These are phyloP conservation scores for Phengaris arion DNA, from an alignment of 2,888 invertebrate genomes.

Conservation along the genomic window DNA sequence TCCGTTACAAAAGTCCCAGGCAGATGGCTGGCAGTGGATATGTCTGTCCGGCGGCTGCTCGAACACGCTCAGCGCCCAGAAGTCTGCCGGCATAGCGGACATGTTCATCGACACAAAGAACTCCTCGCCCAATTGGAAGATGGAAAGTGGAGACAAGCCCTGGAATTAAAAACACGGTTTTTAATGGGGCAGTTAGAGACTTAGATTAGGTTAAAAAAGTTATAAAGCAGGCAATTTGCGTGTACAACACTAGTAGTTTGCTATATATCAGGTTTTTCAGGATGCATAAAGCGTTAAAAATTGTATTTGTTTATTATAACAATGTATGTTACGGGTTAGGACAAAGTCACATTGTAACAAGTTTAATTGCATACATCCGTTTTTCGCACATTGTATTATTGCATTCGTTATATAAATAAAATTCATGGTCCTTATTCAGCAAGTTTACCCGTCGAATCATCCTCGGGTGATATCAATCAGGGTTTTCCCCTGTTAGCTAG, in stretches of 20 bases:
- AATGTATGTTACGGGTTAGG: not conserved
- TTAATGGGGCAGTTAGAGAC: too few species aligned
- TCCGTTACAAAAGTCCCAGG: constrained; percentile 96
- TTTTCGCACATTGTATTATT: not conserved
- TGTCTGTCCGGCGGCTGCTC: constrained; percentile 88
- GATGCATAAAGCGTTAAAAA: not conserved
- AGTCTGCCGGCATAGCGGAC: constrained; percentile 90
- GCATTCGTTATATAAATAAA: not conserved
- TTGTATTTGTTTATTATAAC: not conserved
- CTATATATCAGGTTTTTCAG: not conserved
- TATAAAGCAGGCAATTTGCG: too few species aligned
- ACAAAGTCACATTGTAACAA: not conserved
- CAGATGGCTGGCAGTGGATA: constrained; percentile 92
- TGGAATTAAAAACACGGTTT: constrained; percentile 52
- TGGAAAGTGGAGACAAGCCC: constrained; percentile 90
- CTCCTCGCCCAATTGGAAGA: constrained; percentile 93
- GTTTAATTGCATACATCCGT: constrained; percentile 13
- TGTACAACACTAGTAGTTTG: too few species aligned
- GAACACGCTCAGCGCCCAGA: constrained; percentile 92
- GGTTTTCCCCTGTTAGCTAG: constrained; percentile 86
- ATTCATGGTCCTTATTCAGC: not conserved
- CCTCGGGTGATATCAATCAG: constrained; percentile 90
- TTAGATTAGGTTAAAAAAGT: too few species aligned
- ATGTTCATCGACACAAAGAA: constrained; percentile 95
- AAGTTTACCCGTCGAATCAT: constrained; percentile 82